Base-by-base conservation (phyloP, 2,797 vertebrate species). In the Kryptolebias ocellatus region DNA sequence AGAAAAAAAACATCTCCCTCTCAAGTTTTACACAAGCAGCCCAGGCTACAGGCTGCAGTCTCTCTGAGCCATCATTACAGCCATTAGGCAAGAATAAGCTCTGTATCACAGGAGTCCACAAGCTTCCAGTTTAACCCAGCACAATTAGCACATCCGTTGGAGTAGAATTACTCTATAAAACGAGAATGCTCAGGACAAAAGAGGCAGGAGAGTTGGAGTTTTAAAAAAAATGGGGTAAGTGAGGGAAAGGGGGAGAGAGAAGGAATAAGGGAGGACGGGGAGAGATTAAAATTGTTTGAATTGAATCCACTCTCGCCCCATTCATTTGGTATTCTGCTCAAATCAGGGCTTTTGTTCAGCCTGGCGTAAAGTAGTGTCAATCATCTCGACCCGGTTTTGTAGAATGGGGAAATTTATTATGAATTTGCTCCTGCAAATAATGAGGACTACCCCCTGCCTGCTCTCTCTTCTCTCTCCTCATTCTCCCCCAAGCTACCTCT, bases 201-300 rank as follows among this genome's bases (percentile, higher is more conserved):
- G 86, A 84, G 66, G 67, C 76, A 85, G 80, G 74, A 91, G 88
- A 85, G 84, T 79, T 83, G 75, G 73, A 81, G 83, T 72, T 89
- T 80, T 80, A 84, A 79, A 47, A 88, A 86, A 76, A 70, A 42
- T 42, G 67, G 79, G 72, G 68, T 85, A 88, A 84, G 85, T 81
- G 81, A 83, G 83, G 72, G 77, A 89, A 83, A 79, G 83, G 89
- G 82, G 86, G 86, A 76, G 85, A 72, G 78, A 78, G 79, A 85
- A 83, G 85, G 77, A 88, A 76, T 76, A 83, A 84, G 90, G 84
- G 88, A 86, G 82, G 83, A 91, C 83, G 83, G 88, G 76, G 87
- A 83, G 87, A 93, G 92, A 94, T 95, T 95, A 93, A 94, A 95
- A 94, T 93, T 90, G 92, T 94, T 93, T 93, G 92, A 94, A 94